These are phyloP conservation scores for Enoplosus armatus DNA, from an alignment of 2,797 vertebrate species.

Conservation along the genomic window DNA sequence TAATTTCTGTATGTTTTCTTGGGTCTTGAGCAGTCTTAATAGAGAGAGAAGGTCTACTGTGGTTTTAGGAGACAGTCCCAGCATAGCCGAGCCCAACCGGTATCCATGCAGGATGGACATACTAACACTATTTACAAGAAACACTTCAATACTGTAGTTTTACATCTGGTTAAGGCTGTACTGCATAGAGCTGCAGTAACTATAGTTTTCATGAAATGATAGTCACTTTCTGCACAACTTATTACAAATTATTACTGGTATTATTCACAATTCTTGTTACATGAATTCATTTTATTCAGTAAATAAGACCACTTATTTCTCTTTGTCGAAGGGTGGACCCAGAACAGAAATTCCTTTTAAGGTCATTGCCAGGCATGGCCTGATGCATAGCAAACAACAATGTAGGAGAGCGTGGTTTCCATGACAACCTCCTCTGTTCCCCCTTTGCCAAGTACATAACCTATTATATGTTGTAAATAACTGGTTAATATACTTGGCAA, in stretches of 20 bases:
- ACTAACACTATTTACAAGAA: constrained; percentile 95
- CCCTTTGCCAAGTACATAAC: constrained; percentile 50
- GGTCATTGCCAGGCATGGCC: constrained; percentile 83
- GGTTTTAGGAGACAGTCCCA: constrained; percentile 67
- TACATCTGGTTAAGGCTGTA: constrained; percentile 87
- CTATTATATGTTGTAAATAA: constrained; percentile 49
- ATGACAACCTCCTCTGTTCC: constrained; percentile 74
- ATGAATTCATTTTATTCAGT: constrained; percentile 78
- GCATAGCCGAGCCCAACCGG: constrained; percentile 64
- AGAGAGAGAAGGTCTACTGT: constrained; percentile 63
- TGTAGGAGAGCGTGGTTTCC: constrained; percentile 73
- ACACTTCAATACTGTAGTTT: constrained; percentile 83
- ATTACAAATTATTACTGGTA: constrained; percentile 83
- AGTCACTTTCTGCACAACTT: constrained; percentile 87
- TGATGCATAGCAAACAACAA: constrained; percentile 89
- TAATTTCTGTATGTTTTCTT: constrained; percentile 56
- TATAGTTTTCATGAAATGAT: constrained; percentile 86
- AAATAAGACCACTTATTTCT: constrained; percentile 88
- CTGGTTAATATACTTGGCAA: constrained; percentile 53
- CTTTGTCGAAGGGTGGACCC: constrained; percentile 81
- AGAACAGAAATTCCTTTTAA: constrained; percentile 80
- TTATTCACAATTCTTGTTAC: constrained; percentile 82
- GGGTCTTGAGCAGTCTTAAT: constrained; percentile 65
- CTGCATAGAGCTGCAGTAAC: constrained; percentile 84
- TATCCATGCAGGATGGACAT: constrained; percentile 90